A percentile compares a stretch with the other conserved stretches of the same genome.
Conservation (phyloP, 37 sponge, comb jelly and placozoan genomes). For the Ianthella basta region DNA sequence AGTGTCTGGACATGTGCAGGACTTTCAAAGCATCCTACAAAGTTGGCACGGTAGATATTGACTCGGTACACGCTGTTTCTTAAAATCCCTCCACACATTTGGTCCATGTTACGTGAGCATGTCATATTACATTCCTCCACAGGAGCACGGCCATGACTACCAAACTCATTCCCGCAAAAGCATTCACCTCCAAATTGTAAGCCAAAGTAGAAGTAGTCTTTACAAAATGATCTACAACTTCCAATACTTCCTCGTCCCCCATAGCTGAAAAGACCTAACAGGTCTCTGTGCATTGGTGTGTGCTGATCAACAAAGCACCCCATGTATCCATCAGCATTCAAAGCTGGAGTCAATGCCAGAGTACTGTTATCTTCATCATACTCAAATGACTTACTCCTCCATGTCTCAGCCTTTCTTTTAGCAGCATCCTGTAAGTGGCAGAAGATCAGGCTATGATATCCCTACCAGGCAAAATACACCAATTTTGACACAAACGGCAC, state of each 20-base stretch:
- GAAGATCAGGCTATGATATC: too few relatives aligned
- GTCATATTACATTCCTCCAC: slow-evolving; percentile 27
- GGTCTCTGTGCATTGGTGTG: neutral
- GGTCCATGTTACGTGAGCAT: neutral
- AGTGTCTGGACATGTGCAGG: neutral
- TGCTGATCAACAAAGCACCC: slow-evolving; percentile 35
- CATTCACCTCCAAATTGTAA: slow-evolving; percentile 40
- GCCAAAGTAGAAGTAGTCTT: slow-evolving; percentile 34
- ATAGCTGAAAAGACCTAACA: neutral
- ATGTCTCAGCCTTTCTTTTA: slow-evolving; percentile 33
- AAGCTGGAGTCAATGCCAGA: slow-evolving; percentile 13
- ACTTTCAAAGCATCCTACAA: slow-evolving; percentile 1
- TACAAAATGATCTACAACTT: slow-evolving; percentile 7
- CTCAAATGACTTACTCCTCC: slow-evolving; percentile 30
- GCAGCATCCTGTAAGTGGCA: slow-evolving; percentile 18
- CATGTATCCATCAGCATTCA: slow-evolving; percentile 29
- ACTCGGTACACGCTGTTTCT: slow-evolving; percentile 40
- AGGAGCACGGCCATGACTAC: slow-evolving; percentile 15
- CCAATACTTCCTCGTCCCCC: neutral
- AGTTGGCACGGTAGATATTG: slow-evolving; percentile 4
- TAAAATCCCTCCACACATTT: slow-evolving; percentile 31
- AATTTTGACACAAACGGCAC: too few relatives aligned
- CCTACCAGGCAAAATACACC: too few relatives aligned
- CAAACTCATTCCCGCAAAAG: slow-evolving; percentile 46
- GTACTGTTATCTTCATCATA: slow-evolving; percentile 47